Evolutionary conservation across 2,797 vertebrate genomes (phyloP).

Genomic region (Sebastes iracundus): DNA sequence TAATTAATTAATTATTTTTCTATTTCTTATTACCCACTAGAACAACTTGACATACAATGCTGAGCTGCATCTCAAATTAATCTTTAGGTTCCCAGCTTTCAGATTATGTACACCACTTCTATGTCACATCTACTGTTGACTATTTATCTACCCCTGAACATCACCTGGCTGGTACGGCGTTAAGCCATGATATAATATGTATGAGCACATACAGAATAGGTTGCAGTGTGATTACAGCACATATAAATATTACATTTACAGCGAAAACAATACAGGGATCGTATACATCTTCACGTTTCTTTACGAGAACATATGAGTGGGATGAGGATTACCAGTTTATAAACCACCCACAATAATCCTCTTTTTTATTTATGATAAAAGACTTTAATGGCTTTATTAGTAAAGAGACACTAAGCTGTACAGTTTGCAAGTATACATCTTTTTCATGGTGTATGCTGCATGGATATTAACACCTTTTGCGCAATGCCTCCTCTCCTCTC

Average conservation of each 20-base stretch:
- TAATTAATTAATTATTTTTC: no score
- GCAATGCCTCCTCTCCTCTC: not conserved
- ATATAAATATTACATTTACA: constrained; percentile 1
- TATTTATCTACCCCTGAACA: no score
- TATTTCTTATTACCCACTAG: no score
- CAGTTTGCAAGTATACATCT: not conserved
- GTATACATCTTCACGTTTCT: not conserved
- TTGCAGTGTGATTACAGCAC: not conserved
- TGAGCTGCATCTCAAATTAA: no score
- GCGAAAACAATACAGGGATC: not conserved
- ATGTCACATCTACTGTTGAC: no score
- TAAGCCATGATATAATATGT: not conserved
- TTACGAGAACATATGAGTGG: constrained; percentile 1
- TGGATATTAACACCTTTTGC: not conserved
- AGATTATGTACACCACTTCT: no score
- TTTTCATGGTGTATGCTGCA: not conserved
- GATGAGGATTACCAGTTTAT: constrained; percentile 17
- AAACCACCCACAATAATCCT: constrained; percentile 19
- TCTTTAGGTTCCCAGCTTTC: no score
- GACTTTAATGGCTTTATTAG: constrained; percentile 13
- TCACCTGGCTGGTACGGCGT: no score
- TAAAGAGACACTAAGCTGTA: constrained; percentile 13
- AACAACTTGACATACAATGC: no score
- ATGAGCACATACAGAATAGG: not conserved
- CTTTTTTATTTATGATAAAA: constrained; percentile 10